Conservation (phyloP, 2,113 vertebrate species). For the Tragulus kanchil region DNA sequence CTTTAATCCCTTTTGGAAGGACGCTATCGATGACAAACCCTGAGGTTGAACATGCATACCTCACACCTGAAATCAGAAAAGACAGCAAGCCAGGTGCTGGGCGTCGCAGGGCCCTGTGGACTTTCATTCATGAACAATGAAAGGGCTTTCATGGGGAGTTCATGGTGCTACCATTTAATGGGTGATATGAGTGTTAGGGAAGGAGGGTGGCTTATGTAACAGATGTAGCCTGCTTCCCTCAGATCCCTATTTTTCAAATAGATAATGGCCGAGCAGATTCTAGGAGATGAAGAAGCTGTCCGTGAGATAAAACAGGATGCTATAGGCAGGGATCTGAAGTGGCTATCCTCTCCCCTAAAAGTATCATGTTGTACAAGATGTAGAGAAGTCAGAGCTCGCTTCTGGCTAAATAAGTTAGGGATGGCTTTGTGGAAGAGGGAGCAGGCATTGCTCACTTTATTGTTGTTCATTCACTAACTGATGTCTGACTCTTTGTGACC, state of each 20-base stretch:
- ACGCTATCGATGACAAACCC: accelerated
- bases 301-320: neutral
- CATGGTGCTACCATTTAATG: too few species aligned
- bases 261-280: neutral
- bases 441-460: neutral
- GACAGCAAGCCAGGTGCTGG: neutral
- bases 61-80: neutral
- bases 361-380: accelerated
- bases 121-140: neutral
- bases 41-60: neutral
- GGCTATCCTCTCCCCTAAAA: neutral
- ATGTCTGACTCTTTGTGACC: neutral
- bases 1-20: neutral
- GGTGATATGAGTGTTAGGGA: neutral
- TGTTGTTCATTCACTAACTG: neutral
- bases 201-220: neutral
- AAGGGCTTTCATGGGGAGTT: neutral
- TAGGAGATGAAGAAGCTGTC: neutral
- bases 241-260: neutral
- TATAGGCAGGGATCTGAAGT: neutral
- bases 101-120: accelerated
- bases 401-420: neutral
- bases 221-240: neutral
- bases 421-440: neutral
- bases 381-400: accelerated